Conservation (phyloP, 2,797 vertebrate genomes). For the Neosalanx taihuensis region DNA sequence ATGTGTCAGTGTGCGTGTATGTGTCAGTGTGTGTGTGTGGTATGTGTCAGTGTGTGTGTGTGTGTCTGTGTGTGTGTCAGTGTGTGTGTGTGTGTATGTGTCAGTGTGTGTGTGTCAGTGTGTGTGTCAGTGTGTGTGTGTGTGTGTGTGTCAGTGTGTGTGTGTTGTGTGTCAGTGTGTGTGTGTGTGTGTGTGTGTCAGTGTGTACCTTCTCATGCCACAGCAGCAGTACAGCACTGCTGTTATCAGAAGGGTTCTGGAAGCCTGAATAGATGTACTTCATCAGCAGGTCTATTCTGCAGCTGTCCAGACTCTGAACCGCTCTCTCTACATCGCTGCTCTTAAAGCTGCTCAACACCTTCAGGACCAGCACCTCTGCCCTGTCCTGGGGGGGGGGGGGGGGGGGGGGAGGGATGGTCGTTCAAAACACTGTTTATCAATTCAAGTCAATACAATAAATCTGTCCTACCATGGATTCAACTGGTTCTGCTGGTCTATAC, state of each 20-base stretch:
- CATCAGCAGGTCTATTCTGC: slow-evolving; percentile 88
- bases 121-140: too few species aligned
- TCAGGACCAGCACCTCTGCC: slow-evolving; percentile 82
- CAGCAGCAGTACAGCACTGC: slow-evolving; percentile 89
- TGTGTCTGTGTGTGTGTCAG: neutral
- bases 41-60: too few species aligned
- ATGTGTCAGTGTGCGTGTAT: too few species aligned
- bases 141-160: too few species aligned
- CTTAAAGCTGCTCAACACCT: slow-evolving; percentile 85
- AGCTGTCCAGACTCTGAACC: slow-evolving; percentile 84
- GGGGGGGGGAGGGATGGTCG: neutral
- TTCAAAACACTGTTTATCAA: too few species aligned
- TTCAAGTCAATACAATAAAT: too few species aligned
- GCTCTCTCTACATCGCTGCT: slow-evolving; percentile 88
- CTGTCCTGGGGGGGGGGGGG: slow-evolving; percentile 68
- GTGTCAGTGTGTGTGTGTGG: neutral
- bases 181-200: neutral
- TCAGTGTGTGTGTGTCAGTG: too few species aligned
- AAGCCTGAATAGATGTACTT: slow-evolving; percentile 96
- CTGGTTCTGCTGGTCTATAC: too few species aligned
- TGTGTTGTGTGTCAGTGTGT: too few species aligned
- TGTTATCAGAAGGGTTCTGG: slow-evolving; percentile 89
- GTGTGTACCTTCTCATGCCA: slow-evolving; percentile 89
- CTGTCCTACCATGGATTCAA: neutral
- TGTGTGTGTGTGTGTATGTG: neutral